Evolutionary conservation across 2,113 vertebrate species (phyloP), one percentile per base, ranked within the genome.

Genomic region (Galbula dea): DNA sequence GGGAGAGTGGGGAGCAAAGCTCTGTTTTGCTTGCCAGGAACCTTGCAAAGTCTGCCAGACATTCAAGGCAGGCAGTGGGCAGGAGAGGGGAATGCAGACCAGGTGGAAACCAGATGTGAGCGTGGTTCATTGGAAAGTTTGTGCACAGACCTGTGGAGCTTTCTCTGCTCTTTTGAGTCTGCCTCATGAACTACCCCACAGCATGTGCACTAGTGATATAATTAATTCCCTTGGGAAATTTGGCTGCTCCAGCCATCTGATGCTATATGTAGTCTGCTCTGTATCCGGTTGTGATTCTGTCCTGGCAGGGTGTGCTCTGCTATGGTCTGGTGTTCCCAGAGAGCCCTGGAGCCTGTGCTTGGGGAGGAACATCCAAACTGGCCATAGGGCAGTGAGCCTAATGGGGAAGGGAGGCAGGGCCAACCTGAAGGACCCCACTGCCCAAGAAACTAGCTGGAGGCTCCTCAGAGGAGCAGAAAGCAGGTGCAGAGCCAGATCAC

Each of bases 91-190:
- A 76, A 54, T 34, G 48, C 32, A 72, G 67, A 26, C 30, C 45
- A 55, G 86, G 77, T 92, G 94, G 74, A 48, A 90, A 71, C 37
- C 89, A 95, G 89, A 84, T 94, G 82, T 45, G 46, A 86, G 32
- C 3, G 1, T 30, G 72, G 27, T 63, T 85, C 48, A 9, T 63
- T 91, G 37, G 59, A 30, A 82, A 62, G 43, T 52, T 55, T 95
- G 69, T 67, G 18, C 34, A 23, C 66, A 83, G 73, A 62, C 66
- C 49, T 90, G 73, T 49, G 61, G 39, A 48, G 26, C 34, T 71
- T 46, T 74, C 73, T 71, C 52, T 77, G 86, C 39, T 63, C 12
- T 27, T 66, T 24, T 0, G 12, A n/a, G 61, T 39, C 76, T 3
- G 2, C 34, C 30, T 34, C 18, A 12, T 3, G 4, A 88, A 30